Conservation (phyloP, 1,140 invertebrate genomes). For the Saccostrea echinata region DNA sequence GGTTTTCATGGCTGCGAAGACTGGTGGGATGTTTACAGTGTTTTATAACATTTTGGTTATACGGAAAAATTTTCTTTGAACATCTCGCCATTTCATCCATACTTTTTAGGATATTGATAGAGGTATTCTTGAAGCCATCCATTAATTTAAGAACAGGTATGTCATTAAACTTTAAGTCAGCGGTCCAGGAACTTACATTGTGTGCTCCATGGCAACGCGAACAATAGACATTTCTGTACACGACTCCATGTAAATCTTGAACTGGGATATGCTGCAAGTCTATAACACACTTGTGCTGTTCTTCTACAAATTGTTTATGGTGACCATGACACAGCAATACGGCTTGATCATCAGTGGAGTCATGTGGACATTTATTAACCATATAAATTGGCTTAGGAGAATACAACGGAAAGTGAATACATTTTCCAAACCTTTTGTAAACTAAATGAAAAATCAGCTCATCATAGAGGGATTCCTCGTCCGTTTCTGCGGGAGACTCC, state of each 20-base stretch:
- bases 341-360: slow-evolving; percentile 36
- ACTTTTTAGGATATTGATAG: slow-evolving; percentile 35
- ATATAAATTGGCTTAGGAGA: slow-evolving; percentile 45
- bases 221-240: slow-evolving; percentile 83
- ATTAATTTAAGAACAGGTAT: slow-evolving; percentile 48
- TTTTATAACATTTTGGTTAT: slow-evolving; percentile 39
- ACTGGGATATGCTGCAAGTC: slow-evolving; percentile 72
- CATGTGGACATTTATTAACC: slow-evolving; percentile 53
- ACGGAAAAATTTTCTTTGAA: slow-evolving; percentile 39
- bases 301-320: not conserved
- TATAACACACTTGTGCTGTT: slow-evolving; percentile 46
- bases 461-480: not conserved
- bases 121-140: slow-evolving; percentile 23
- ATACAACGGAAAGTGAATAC: slow-evolving; percentile 39
- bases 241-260: slow-evolving; percentile 79
- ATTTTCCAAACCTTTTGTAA: slow-evolving; percentile 43
- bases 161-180: slow-evolving; percentile 73
- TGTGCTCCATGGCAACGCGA: slow-evolving; percentile 82
- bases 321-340: slow-evolving; percentile 37
- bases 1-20: not conserved
- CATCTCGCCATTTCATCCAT: slow-evolving; percentile 15
- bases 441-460: not conserved
- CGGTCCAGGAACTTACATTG: slow-evolving; percentile 71
- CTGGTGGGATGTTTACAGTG: not conserved
- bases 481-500: not conserved